A percentile compares a stretch with the other conserved stretches of the same genome.
These are phyloP conservation scores for Siniperca scherzeri DNA, from an alignment of 2,797 vertebrate genomes.

Conservation along the genomic window DNA sequence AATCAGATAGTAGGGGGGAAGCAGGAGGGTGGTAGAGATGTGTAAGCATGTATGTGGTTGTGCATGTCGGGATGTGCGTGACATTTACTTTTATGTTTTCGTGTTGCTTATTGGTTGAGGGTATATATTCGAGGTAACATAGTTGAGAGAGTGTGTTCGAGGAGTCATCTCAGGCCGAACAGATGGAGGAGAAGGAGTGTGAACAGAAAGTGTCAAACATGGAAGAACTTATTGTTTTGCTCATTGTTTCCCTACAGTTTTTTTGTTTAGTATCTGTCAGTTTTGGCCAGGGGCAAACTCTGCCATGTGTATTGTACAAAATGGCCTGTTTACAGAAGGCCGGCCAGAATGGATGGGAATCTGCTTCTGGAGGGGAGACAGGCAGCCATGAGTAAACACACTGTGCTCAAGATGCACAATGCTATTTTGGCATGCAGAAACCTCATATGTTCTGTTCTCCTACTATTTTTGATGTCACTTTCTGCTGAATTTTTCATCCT, in stretches of 20 bases:
- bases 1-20: conserved; percentile 50
- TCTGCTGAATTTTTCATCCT: background rate
- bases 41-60: conserved; percentile 39
- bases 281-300: conserved; percentile 49
- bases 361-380: conserved; percentile 50
- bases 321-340: conserved; percentile 52
- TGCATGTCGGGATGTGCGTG: background rate
- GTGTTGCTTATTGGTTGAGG: background rate
- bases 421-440: background rate
- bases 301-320: conserved; percentile 63
- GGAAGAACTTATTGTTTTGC: conserved; percentile 57
- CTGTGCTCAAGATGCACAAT: conserved; percentile 23
- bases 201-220: conserved; percentile 48
- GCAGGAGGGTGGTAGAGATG: conserved; percentile 13
- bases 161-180: conserved; percentile 34
- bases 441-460: conserved; percentile 1
- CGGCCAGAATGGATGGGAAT: conserved; percentile 54
- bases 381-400: conserved; percentile 18
- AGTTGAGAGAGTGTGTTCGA: background rate
- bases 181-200: conserved; percentile 47
- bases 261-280: conserved; percentile 52
- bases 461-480: background rate
- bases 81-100: conserved; percentile 30
- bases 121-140: background rate
- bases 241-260: conserved; percentile 46